A percentile compares a stretch with the other conserved stretches of the same genome.
Conservation (phyloP, 2,888 invertebrate species). For the Eupithecia exiguata region DNA sequence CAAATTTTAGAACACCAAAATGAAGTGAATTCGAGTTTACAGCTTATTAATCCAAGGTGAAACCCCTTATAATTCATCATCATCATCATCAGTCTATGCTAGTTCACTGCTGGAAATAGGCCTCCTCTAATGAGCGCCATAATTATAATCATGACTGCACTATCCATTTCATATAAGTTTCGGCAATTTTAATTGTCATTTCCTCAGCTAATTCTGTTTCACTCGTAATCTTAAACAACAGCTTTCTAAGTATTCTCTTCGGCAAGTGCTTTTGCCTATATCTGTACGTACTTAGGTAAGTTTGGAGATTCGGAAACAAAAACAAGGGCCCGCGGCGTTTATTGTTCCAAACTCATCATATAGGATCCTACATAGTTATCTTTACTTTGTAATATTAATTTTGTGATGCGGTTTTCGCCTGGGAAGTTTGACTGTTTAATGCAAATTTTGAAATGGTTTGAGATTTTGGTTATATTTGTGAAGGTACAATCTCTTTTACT, state of each 20-base stretch:
- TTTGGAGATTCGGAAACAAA: slow-evolving; percentile 63
- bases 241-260: neutral
- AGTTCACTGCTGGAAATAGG: no score
- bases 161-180: no score
- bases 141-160: no score
- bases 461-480: neutral
- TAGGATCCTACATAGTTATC: slow-evolving; percentile 52
- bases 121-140: no score
- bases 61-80: no score
- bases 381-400: slow-evolving; percentile 60
- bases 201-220: neutral
- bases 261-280: slow-evolving; percentile 5
- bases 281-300: slow-evolving; percentile 44
- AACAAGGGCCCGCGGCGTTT: slow-evolving; percentile 68
- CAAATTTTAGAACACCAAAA: no score
- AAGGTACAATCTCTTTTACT: neutral
- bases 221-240: neutral
- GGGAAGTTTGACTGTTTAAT: slow-evolving; percentile 39
- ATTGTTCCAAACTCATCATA: slow-evolving; percentile 69
- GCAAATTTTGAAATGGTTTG: slow-evolving; percentile 19
- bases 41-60: no score
- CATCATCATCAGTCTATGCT: no score
- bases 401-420: slow-evolving; percentile 59
- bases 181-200: neutral
- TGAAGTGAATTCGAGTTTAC: no score